A percentile compares a stretch with the other conserved stretches of the same genome.
Conservation (phyloP, 2,797 vertebrate species). For the Acestrorhynchus altus region DNA sequence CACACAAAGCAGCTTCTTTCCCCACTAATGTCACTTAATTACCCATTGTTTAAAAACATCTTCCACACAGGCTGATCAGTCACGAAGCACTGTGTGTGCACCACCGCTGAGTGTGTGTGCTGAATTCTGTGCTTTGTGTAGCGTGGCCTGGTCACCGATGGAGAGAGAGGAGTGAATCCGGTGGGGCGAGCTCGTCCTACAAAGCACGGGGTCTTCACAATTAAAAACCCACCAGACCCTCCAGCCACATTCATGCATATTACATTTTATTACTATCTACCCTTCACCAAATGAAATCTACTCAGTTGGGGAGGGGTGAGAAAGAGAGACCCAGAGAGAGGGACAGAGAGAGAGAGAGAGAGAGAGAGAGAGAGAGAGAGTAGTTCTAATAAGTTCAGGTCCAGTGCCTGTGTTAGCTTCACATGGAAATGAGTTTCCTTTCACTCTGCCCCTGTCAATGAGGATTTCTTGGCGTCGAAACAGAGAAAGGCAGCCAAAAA, state of each 20-base stretch:
- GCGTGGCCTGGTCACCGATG: slow-evolving; percentile 4
- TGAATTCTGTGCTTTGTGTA: slow-evolving; percentile 22
- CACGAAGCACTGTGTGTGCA: slow-evolving; percentile 5
- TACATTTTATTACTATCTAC: slow-evolving; percentile 63
- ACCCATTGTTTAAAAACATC: slow-evolving; percentile 34
- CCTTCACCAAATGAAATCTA: slow-evolving; percentile 44
- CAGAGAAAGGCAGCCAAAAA: slow-evolving; percentile 56
- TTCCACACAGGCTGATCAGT: slow-evolving; percentile 29
- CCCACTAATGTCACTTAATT: slow-evolving; percentile 6
- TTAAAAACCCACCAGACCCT: slow-evolving; percentile 64
- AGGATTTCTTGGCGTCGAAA: slow-evolving; percentile 57
- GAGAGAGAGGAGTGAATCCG: slow-evolving; percentile 24
- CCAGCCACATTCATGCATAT: slow-evolving; percentile 53
- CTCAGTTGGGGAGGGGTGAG: neutral
- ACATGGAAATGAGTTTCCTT: slow-evolving; percentile 62
- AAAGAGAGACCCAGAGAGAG: neutral
- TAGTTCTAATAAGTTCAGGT: slow-evolving; percentile 66
- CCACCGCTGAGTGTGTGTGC: slow-evolving; percentile 4
- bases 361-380: slow-evolving; percentile 49
- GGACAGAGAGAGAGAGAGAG: slow-evolving; percentile 8
- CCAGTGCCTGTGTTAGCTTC: slow-evolving; percentile 61
- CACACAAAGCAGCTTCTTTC: slow-evolving; percentile 19
- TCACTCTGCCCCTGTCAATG: slow-evolving; percentile 55
- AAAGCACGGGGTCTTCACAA: slow-evolving; percentile 55
- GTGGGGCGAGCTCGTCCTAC: slow-evolving; percentile 7